Base-by-base conservation (phyloP, 92 coral and sea anemone genomes). In the Heteractis magnifica region DNA sequence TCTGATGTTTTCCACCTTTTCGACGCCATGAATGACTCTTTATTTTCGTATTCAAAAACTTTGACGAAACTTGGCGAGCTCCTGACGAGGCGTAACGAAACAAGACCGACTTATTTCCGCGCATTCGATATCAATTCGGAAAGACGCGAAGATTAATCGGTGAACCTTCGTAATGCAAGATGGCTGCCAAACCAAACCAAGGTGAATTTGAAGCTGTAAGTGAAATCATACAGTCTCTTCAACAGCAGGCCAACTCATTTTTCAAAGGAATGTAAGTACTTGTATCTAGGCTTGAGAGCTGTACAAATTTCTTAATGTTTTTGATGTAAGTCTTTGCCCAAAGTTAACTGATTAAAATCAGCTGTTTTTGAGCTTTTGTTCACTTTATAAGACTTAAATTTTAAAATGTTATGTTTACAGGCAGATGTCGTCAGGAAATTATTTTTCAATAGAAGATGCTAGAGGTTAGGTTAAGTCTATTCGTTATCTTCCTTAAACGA, bases 231-330 rank as follows among this genome's bases (percentile, higher is more conserved):
- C 91, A 91, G 55, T 85, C 90, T 65, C 88, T 97, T 4, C 97
- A 97, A 56, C 92, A 83, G 78, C 98, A 97, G 56, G 95, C 99
- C 14, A 93, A 83, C 74, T 89, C 89, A 74, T 97, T 90, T 87
- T 97, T 97, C 79, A 92, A 92, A 18, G 94, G 93, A 70, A 89
- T 94, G 99, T 97, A 94, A 85, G 99, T 94, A 51, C 12, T 51
- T 16, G 4, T 34, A 0, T 58, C 19, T 41, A 51, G 14, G 68
- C 50, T 75, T 18, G 56, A 50, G 4, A 75, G 5, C 13, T 76
- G 58, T 19, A 18, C 52, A 20, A 68, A 8, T 10, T 62, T 20
- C 12, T 2, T 8, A 7, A 2, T 8, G 44, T 23, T 23, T 68
- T 68, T 10, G 16, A 0, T 68, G 4, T 53, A 20, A 52, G 16